These are phyloP conservation scores for Mesorhabditis spiculigera DNA, from an alignment of 2,888 invertebrate species.

Conservation along the genomic window DNA sequence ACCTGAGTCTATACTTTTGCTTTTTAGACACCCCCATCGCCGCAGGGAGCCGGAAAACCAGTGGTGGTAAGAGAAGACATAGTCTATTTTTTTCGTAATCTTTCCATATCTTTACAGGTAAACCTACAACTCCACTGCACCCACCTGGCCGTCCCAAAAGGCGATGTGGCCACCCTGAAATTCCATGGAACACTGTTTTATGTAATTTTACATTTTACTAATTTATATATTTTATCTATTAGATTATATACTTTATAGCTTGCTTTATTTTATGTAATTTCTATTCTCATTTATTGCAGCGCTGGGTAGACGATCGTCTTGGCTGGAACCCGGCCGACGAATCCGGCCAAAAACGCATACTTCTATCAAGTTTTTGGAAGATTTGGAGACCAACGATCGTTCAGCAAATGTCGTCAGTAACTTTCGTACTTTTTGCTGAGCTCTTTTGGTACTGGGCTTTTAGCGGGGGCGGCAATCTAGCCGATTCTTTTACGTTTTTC, in stretches of 20 bases:
- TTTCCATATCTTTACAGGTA: not conserved
- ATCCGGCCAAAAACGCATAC: too few species aligned
- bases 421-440: too few species aligned
- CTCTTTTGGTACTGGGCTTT: too few species aligned
- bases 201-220: not conserved
- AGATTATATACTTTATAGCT: not conserved
- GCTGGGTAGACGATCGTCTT: not conserved
- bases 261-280: too few species aligned
- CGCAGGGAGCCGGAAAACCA: not conserved
- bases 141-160: not conserved
- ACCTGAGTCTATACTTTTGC: too few species aligned
- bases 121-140: not conserved
- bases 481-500: too few species aligned
- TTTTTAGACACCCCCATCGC: not conserved
- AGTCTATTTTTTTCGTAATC: too few species aligned
- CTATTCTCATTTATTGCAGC: not conserved
- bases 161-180: not conserved
- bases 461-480: too few species aligned
- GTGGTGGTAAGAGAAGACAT: not conserved
- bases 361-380: too few species aligned
- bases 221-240: not conserved
- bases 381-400: too few species aligned
- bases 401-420: too few species aligned
- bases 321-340: constrained; percentile 3
- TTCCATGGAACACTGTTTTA: constrained; percentile 1